phyloP scores from a whole-genome alignment of 2,888 invertebrate genomes.

The Didymodactylos carnosus region DNA sequence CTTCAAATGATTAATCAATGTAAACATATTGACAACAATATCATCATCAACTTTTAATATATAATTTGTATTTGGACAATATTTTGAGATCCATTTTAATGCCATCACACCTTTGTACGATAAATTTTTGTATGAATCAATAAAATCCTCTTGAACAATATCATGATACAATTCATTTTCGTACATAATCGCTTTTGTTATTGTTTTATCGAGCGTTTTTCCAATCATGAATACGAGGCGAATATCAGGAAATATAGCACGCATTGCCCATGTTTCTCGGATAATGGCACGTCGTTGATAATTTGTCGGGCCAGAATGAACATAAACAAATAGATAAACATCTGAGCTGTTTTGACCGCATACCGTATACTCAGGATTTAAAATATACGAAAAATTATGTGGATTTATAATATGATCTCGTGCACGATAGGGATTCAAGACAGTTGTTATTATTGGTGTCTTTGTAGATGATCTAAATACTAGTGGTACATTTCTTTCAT shows the following conservation, averaged over 20 bases:
- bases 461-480: not conserved
- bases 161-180: constrained; percentile 27
- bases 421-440: not conserved
- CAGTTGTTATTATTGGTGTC: not conserved
- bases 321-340: constrained; percentile 7
- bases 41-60: constrained; percentile 38
- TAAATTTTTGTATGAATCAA: constrained; percentile 35
- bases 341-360: not conserved
- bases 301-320: constrained; percentile 18
- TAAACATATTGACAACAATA: constrained; percentile 37
- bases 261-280: constrained; percentile 29
- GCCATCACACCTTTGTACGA: constrained; percentile 36
- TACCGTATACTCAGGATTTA: not conserved
- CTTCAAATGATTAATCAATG: constrained; percentile 8
- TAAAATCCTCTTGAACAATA: constrained; percentile 31
- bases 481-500: too few species aligned
- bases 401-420: not conserved
- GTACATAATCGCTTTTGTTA: constrained; percentile 22
- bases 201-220: constrained; percentile 16
- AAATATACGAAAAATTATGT: not conserved
- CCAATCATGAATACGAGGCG: constrained; percentile 29
- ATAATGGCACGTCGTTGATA: constrained; percentile 25
- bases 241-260: constrained; percentile 7
- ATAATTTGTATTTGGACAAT: constrained; percentile 27
- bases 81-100: constrained; percentile 31